Evolutionary conservation across 2,888 invertebrate species (phyloP).

Genomic region (Dynastes maya): DNA sequence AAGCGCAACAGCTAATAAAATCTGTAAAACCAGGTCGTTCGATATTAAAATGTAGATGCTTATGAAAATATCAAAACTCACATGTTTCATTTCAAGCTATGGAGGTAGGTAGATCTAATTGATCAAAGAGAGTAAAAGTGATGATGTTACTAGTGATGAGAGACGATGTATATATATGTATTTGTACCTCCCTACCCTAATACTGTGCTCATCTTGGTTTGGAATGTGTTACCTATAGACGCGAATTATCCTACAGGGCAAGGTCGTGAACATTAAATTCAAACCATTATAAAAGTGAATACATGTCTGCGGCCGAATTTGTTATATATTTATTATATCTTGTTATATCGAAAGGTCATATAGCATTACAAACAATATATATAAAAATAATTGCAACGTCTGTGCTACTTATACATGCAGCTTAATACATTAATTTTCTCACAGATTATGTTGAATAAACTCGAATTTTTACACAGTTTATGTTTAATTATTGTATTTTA

Average conservation of each 20-base stretch:
- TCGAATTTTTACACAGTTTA: too few species aligned
- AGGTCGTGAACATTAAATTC: conserved; percentile 51
- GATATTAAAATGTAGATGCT: neutral
- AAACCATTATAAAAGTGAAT: conserved; percentile 32
- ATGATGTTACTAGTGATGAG: conserved; percentile 52
- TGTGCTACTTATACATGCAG: neutral
- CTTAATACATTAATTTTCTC: neutral
- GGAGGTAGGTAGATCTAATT: conserved; percentile 35
- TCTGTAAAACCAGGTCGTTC: conserved; percentile 27
- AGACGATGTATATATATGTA: conserved; percentile 51
- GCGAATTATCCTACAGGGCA: conserved; percentile 50
- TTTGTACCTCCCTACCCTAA: conserved; percentile 49
- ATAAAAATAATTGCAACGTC: conserved; percentile 28
- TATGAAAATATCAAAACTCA: conserved; percentile 40
- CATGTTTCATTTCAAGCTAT: conserved; percentile 47
- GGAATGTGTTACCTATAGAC: conserved; percentile 50
- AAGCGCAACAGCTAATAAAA: conserved; percentile 47
- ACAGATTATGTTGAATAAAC: neutral
- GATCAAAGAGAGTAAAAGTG: conserved; percentile 51
- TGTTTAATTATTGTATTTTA: too few species aligned
- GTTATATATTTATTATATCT: conserved; percentile 7
- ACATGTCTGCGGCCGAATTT: conserved; percentile 20
- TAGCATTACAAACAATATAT: conserved; percentile 17
- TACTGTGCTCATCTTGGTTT: conserved; percentile 41
- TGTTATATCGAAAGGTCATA: conserved; percentile 26